phyloP scores from a whole-genome alignment of 2,113 vertebrate species.

The Crocuta crocuta region DNA sequence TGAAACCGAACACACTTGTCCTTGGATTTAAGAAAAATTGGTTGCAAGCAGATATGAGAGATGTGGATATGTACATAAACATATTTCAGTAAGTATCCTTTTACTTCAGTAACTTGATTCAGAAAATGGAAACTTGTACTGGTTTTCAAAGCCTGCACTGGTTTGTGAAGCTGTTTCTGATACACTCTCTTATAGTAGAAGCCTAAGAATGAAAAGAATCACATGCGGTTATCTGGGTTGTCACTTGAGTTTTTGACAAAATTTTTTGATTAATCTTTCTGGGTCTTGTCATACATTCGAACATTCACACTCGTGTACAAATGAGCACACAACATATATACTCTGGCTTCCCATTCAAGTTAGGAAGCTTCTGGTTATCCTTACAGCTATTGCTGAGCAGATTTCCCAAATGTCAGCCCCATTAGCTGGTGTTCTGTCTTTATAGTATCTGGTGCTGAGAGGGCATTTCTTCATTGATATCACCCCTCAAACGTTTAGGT shows the following conservation, averaged over 20 bases:
- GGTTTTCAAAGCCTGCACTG: neutral
- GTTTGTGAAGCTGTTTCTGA: constrained; percentile 13
- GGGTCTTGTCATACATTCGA: neutral
- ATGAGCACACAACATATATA: rapidly evolving
- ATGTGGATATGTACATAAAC: constrained; percentile 97
- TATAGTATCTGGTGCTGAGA: neutral
- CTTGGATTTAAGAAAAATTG: constrained; percentile 98
- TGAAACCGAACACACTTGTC: constrained; percentile 97
- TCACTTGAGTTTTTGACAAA: constrained; percentile 16
- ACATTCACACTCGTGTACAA: neutral
- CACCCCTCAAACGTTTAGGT: neutral
- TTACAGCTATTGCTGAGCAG: neutral
- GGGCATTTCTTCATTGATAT: neutral
- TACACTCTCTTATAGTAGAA: neutral
- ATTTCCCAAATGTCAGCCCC: neutral
- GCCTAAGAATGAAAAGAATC: constrained; percentile 1
- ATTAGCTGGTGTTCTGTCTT: neutral
- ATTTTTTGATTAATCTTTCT: neutral
- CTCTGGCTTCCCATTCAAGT: neutral
- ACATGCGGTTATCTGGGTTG: neutral
- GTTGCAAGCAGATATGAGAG: constrained; percentile 94
- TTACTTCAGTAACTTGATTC: constrained; percentile 14
- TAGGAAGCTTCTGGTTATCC: neutral
- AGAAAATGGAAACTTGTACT: constrained; percentile 3
- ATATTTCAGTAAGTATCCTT: constrained; percentile 95